Evolutionary conservation across 2,888 invertebrate species (phyloP).

Genomic region (Clanis bilineata): DNA sequence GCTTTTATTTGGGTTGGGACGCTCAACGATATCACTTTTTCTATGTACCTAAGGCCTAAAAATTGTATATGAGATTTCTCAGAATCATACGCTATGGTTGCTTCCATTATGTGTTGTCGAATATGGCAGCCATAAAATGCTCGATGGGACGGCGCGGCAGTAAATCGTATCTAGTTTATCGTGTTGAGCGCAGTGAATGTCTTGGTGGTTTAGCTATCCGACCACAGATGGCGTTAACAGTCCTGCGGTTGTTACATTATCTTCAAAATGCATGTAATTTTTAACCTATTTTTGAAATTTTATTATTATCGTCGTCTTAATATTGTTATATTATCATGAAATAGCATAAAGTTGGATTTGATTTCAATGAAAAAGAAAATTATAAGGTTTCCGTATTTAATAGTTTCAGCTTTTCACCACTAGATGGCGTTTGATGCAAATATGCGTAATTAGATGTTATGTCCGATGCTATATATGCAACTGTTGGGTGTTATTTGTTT

Average conservation of each 20-base stretch:
- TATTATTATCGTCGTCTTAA: neutral
- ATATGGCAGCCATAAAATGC: constrained; percentile 25
- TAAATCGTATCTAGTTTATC: neutral
- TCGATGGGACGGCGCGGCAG: constrained; percentile 1
- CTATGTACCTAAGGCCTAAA: neutral
- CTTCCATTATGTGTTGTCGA: constrained; percentile 18
- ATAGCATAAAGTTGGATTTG: neutral
- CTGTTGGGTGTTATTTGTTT: too few relatives aligned
- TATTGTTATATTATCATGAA: neutral
- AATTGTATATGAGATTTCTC: neutral
- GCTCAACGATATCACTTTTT: too few relatives aligned
- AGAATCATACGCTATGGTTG: constrained; percentile 4
- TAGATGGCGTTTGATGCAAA: neutral
- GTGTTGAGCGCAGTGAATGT: constrained; percentile 15
- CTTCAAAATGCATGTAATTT: neutral
- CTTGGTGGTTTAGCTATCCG: constrained; percentile 30
- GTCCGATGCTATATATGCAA: too few relatives aligned
- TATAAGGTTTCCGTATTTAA: neutral
- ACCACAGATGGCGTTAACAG: constrained; percentile 41
- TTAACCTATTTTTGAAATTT: neutral
- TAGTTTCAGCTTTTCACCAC: neutral
- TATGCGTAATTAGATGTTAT: neutral
- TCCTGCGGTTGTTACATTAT: neutral
- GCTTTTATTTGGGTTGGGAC: too few relatives aligned
- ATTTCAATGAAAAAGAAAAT: neutral